Percentiles rank a stretch among this genome's conserved stretches.
Conservation (phyloP, 2,113 vertebrate species). For the Mobula birostris region DNA sequence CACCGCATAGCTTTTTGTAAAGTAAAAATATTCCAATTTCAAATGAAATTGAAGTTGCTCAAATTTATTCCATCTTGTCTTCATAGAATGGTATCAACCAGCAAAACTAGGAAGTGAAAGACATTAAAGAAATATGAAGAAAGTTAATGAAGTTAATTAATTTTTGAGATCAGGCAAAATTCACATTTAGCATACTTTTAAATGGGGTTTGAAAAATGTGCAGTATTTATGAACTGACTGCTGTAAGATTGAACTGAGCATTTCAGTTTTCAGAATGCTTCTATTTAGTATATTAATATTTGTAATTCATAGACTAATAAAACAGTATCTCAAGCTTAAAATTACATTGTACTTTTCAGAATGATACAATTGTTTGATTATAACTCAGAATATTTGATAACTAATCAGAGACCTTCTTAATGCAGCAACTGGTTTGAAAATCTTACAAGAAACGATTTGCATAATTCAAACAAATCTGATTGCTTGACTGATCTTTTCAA, state of each 20-base stretch:
- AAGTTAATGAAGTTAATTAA: neutral
- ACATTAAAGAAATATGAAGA: neutral
- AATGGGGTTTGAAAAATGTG: neutral
- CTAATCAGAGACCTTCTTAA: neutral
- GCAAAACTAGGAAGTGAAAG: neutral
- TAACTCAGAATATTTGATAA: neutral
- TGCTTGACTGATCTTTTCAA: neutral
- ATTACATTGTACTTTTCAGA: neutral
- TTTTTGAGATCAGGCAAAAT: neutral
- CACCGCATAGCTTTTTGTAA: neutral
- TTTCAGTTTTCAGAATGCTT: neutral
- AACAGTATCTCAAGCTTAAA: neutral
- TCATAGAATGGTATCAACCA: neutral
- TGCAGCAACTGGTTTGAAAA: neutral
- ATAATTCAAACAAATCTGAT: neutral
- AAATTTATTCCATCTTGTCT: neutral
- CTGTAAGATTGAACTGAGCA: neutral
- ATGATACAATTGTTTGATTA: neutral
- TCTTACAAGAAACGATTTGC: neutral
- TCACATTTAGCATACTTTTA: neutral
- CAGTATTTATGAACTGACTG: neutral
- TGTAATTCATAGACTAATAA: too few relatives aligned
- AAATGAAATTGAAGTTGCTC: neutral
- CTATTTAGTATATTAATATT: too few relatives aligned
- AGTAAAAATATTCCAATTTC: constrained; percentile 25